Evolutionary conservation across 2,113 vertebrate genomes (phyloP), one percentile per base, ranked within the genome.

Genomic region (Muntiacus reevesi): DNA sequence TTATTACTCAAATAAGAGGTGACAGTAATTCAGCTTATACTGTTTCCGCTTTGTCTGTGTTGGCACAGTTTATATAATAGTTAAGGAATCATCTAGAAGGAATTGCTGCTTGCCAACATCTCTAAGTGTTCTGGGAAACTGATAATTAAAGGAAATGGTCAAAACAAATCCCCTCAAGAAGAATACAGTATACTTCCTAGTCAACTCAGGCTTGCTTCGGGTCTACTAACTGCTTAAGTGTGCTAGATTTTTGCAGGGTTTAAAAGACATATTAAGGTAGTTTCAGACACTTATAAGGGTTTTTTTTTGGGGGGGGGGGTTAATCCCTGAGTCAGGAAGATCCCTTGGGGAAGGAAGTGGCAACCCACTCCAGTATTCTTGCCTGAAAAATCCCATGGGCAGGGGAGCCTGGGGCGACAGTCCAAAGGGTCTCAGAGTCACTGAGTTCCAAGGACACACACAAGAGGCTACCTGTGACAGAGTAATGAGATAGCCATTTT

Each of bases 101-200:
- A 86, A 91, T 40, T 86, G 87, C 71, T 76, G 89, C 95, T 36
- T 96, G 62, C 89, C 78, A 92, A 54, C 62, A 76, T 14, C 91
- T 40, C 14, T 92, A 95, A 91, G 78, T 94, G 17, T 94, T 95
- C 93, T 86, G 25, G 27, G 21, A 94, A 95, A 91, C 30, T 74
- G 78, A 60, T 81, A 97, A 95, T 98, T 87, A 83, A 89, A 96
- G 82, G 67, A 96, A 96, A 89, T 96, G 40, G 59, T 95, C 81
- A 74, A 95, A 92, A 93, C 52, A 94, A 93, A 89, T 67, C 28
- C n/a, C 67, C 67, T 83, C 60, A 86, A 90, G 90, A 59, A 93
- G 76, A 96, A 94, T 57, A 67, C 6, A 67, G 9, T 76, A 79
- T 2, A 84, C 52, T 95, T 91, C 45, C 79, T n/a, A 62, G 52